These are phyloP conservation scores for Zonitis immaculata DNA, from an alignment of 2,888 invertebrate genomes.

Conservation along the genomic window DNA sequence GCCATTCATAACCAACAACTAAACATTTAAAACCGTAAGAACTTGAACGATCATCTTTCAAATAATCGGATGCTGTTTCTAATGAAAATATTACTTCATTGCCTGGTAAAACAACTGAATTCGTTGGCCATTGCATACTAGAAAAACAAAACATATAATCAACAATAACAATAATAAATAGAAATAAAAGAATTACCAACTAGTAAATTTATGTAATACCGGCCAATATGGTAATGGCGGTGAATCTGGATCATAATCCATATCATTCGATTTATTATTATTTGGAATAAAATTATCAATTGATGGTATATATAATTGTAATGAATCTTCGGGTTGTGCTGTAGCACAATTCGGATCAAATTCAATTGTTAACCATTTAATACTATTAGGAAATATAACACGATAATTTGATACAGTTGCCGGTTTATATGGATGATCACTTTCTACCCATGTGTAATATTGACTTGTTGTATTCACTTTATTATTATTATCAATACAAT, in stretches of 20 bases:
- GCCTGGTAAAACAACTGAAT: conserved; percentile 80
- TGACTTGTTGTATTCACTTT: conserved; percentile 65
- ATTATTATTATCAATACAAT: too few relatives aligned
- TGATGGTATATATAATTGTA: conserved; percentile 66
- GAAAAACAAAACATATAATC: too few relatives aligned
- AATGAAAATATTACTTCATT: conserved; percentile 92
- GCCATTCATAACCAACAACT: conserved; percentile 79
- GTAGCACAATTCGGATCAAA: conserved; percentile 91
- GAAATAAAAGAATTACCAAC: conserved; percentile 43
- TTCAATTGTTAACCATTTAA: conserved; percentile 90
- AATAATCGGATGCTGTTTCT: conserved; percentile 93
- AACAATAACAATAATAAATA: background rate
- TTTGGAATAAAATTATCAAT: conserved; percentile 25
- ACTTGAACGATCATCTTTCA: conserved; percentile 80
- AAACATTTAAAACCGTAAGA: conserved; percentile 77
- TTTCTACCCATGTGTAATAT: conserved; percentile 89
- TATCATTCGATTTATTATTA: conserved; percentile 31
- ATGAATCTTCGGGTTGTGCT: conserved; percentile 86
- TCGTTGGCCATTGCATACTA: conserved; percentile 80
- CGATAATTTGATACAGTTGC: conserved; percentile 79
- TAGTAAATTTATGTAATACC: conserved; percentile 62
- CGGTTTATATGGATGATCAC: conserved; percentile 94
- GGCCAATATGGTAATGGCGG: conserved; percentile 56
- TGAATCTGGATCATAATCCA: conserved; percentile 36
- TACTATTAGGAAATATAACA: conserved; percentile 81